Evolutionary conservation across 1,140 invertebrate species (phyloP).

Genomic region (Rhagoletis zephyria): DNA sequence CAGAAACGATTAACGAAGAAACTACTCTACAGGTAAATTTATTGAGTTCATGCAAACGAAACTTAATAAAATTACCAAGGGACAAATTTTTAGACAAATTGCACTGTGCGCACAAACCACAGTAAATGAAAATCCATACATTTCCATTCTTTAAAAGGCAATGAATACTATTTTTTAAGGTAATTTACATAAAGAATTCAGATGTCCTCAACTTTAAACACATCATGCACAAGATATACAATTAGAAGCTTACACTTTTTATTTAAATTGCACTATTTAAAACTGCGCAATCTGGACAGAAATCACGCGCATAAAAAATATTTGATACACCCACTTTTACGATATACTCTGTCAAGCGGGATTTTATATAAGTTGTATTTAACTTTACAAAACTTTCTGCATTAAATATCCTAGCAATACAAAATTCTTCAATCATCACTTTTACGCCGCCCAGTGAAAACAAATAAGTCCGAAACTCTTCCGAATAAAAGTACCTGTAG

Average conservation of each 20-base stretch:
- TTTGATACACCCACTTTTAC: not conserved
- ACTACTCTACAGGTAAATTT: slow-evolving; percentile 23
- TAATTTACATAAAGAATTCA: too few species aligned
- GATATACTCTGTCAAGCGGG: not conserved
- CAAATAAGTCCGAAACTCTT: slow-evolving; percentile 36
- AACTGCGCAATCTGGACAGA: slow-evolving; percentile 3
- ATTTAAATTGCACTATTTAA: slow-evolving; percentile 43
- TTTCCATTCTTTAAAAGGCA: too few species aligned
- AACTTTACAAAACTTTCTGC: not conserved
- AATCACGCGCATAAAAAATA: not conserved
- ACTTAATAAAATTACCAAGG: not conserved
- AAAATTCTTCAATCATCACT: slow-evolving; percentile 42
- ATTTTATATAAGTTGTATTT: not conserved
- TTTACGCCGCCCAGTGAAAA: slow-evolving; percentile 51
- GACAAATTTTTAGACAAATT: not conserved
- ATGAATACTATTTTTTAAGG: too few species aligned
- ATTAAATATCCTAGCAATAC: not conserved
- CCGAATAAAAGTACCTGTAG: slow-evolving; percentile 51
- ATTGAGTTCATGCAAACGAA: slow-evolving; percentile 10
- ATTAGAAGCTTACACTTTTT: slow-evolving; percentile 1
- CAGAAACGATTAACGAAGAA: not conserved
- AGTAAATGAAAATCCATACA: too few species aligned
- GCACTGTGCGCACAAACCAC: too few species aligned
- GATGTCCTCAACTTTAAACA: not conserved
- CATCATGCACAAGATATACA: not conserved